Base-by-base conservation (phyloP, 2,113 vertebrate species). In the Lagenorhynchus albirostris region DNA sequence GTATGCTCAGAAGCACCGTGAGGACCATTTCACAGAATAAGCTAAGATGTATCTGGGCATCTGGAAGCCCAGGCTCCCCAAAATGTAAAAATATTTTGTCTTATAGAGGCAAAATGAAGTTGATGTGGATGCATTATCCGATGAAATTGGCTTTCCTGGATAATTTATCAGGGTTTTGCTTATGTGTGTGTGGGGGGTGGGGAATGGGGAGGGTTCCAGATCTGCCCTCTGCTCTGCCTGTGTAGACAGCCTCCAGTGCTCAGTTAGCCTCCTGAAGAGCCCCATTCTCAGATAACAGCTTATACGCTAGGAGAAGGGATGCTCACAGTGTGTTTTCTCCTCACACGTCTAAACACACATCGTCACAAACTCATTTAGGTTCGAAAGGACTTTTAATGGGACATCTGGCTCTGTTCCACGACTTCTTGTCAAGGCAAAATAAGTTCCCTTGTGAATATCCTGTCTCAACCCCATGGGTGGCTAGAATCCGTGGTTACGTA, bases 231-330 rank as follows among this genome's bases (percentile, higher is more conserved):
- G 47, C 58, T 89, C 55, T 70, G 55, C 90, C 87, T 41, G 50
- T 41, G 47, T 53, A 76, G 96, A 90, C 50, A 80, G 67, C 71
- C 95, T 91, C 74, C n/a, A 67, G 65, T 55, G 87, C 68, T 90
- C 85, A 91, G 44, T 83, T 93, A 93, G 85, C 88, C 70, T 94
- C 96, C 80, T 33, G 76, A 96, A 85, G 93, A 3, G 79, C 29
- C 68, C 68, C 36, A 31, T 91, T 96, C 92, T 91, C 96, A 15
- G 70, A 74, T 79, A 80, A 87, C 89, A 89, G 88, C 85, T 95
- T 83, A 73, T 20, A 50, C 44, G 11, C 33, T 0, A 4, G 47
- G 31, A 79, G 73, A 31, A 90, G 63, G 2, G 4, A 74, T 11
- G 70, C 20, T 84, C 71, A 31, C 91, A 88, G 84, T 76, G 14